Evolutionary conservation across 1,140 invertebrate genomes (phyloP).

Genomic region (Micrasema longulum): DNA sequence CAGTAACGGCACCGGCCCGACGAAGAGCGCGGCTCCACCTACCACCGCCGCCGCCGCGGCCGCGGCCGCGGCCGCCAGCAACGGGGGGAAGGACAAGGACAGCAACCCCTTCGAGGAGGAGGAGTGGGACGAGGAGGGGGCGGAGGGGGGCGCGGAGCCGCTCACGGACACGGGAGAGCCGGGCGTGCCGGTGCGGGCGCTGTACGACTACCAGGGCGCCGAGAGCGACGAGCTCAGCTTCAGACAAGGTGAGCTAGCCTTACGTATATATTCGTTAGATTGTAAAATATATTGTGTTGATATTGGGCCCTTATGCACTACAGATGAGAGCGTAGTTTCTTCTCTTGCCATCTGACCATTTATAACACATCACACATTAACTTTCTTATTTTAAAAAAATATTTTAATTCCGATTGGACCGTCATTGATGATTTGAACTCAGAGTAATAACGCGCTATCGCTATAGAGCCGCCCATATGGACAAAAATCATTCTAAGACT

Average conservation of each 20-base stretch:
- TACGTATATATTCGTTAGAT: no score
- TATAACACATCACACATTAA: no score
- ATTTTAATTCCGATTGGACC: no score
- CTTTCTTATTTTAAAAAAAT: no score
- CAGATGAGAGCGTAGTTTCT: no score
- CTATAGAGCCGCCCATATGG: no score
- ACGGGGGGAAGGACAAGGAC: conserved; percentile 72
- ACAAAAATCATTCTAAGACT: no score
- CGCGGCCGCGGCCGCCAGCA: conserved; percentile 5
- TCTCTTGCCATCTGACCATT: no score
- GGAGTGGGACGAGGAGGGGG: conserved; percentile 87
- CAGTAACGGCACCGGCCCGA: conserved; percentile 64
- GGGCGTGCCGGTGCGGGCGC: conserved; percentile 91
- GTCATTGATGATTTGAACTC: no score
- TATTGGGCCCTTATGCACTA: no score
- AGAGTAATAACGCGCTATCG: no score
- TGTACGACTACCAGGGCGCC: conserved; percentile 96
- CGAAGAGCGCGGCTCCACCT: conserved; percentile 62
- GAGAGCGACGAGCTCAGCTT: conserved; percentile 97
- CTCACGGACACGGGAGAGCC: conserved; percentile 92
- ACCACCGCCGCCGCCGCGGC: conserved; percentile 57
- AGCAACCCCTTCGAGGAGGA: conserved; percentile 87
- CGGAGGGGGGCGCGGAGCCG: conserved; percentile 79
- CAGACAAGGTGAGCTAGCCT: conserved; percentile 95
- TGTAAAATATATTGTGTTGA: no score